phyloP scores from a whole-genome alignment of 1,140 invertebrate genomes.

The Nymphalis io region DNA sequence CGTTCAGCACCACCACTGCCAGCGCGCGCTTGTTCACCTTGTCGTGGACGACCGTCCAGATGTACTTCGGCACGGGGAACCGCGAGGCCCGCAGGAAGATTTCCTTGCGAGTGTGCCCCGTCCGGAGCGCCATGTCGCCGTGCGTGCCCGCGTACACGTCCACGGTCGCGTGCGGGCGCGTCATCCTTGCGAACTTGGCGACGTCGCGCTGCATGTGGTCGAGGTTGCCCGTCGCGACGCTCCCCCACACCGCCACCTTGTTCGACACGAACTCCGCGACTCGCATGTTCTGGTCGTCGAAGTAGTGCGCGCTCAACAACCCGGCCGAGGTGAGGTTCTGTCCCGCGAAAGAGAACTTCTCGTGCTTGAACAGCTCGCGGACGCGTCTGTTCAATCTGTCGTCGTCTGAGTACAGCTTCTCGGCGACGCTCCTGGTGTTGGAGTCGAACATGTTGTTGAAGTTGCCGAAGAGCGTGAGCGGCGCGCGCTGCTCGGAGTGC shows the following conservation, averaged over 20 bases:
- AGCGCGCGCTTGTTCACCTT: conserved; percentile 40
- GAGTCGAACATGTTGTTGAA: conserved; percentile 76
- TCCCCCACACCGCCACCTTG: conserved; percentile 62
- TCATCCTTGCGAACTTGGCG: conserved; percentile 43
- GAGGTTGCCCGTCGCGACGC: conserved; percentile 68
- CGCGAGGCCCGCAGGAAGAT: conserved; percentile 54
- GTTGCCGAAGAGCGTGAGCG: conserved; percentile 71
- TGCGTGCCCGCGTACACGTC: conserved; percentile 66
- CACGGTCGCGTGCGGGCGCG: conserved; percentile 41
- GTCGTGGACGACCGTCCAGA: conserved; percentile 66
- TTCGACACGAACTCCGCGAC: conserved; percentile 70
- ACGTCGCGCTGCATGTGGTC: conserved; percentile 64
- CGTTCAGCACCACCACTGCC: conserved; percentile 66
- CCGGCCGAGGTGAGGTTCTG: conserved; percentile 56
- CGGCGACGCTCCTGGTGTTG: conserved; percentile 60
- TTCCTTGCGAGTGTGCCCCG: conserved; percentile 29
- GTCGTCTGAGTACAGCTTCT: conserved; percentile 68
- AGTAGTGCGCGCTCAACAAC: conserved; percentile 61
- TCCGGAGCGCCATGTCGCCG: conserved; percentile 51
- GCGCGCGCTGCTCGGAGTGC: conserved; percentile 48
- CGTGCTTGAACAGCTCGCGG: conserved; percentile 58
- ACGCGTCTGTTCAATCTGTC: conserved; percentile 56
- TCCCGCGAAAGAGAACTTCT: conserved; percentile 55
- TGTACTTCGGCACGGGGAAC: conserved; percentile 67
- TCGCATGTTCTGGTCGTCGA: conserved; percentile 67